phyloP scores from a whole-genome alignment of 1,140 invertebrate species.

The Sesamia nonagrioides region DNA sequence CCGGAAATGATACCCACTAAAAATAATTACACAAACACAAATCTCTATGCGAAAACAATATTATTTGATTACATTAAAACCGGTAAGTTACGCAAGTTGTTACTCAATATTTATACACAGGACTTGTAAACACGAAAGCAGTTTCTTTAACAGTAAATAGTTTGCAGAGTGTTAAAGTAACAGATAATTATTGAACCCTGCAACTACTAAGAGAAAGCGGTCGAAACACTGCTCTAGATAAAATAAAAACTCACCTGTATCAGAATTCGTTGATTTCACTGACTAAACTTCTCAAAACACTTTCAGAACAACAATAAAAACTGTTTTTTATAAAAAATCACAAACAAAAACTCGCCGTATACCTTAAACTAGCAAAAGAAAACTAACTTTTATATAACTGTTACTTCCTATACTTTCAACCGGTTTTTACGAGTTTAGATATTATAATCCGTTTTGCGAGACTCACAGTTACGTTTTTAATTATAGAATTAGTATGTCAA shows the following conservation, averaged over 20 bases:
- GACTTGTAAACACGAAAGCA: neutral
- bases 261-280: conserved; percentile 70
- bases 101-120: conserved; percentile 30
- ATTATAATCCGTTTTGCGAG: conserved; percentile 38
- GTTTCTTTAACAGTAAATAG: neutral
- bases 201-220: conserved; percentile 65
- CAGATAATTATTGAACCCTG: conserved; percentile 58
- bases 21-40: conserved; percentile 7
- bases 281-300: conserved; percentile 53
- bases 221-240: conserved; percentile 41
- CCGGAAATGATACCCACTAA: conserved; percentile 10
- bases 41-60: conserved; percentile 8
- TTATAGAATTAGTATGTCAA: conserved; percentile 41
- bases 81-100: conserved; percentile 9
- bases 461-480: conserved; percentile 51
- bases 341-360: conserved; percentile 54
- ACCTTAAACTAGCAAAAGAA: conserved; percentile 63
- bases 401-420: conserved; percentile 58
- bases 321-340: conserved; percentile 62
- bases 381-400: conserved; percentile 77
- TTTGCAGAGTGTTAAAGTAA: conserved; percentile 6
- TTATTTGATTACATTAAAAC: conserved; percentile 22
- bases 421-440: conserved; percentile 55
- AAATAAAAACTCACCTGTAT: conserved; percentile 69
- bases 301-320: conserved; percentile 55